Evolutionary conservation across 2,797 vertebrate genomes (phyloP).

Genomic region (Masticophis lateralis): DNA sequence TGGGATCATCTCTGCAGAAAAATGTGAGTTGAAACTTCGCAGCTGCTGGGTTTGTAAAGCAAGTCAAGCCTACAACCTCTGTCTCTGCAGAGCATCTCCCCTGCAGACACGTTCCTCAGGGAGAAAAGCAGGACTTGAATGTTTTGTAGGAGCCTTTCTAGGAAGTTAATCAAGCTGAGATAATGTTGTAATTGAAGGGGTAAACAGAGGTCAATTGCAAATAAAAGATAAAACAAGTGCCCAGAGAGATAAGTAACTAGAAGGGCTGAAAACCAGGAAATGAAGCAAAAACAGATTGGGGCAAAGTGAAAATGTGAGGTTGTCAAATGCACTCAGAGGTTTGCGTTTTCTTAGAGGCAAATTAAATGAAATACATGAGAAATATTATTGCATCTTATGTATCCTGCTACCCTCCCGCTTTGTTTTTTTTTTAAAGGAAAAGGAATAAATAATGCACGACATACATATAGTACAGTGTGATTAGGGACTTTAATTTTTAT

Average conservation of each 20-base stretch:
- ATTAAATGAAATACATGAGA: background rate
- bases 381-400: background rate
- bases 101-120: background rate
- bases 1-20: background rate
- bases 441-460: too few species aligned
- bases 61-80: background rate
- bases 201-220: conserved; percentile 1
- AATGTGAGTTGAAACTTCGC: background rate
- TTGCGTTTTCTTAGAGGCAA: background rate
- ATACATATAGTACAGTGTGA: background rate
- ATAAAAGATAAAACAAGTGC: background rate
- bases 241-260: background rate
- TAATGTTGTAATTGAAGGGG: background rate
- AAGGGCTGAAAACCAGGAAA: background rate
- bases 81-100: background rate
- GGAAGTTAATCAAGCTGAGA: background rate
- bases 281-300: background rate
- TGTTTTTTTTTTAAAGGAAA: background rate
- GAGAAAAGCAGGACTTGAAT: background rate
- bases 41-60: background rate
- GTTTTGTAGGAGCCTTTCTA: background rate
- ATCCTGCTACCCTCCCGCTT: background rate
- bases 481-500: background rate
- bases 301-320: background rate
- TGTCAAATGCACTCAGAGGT: background rate